phyloP scores from a whole-genome alignment of 1,140 invertebrate genomes.

The Sinonovacula constricta region DNA sequence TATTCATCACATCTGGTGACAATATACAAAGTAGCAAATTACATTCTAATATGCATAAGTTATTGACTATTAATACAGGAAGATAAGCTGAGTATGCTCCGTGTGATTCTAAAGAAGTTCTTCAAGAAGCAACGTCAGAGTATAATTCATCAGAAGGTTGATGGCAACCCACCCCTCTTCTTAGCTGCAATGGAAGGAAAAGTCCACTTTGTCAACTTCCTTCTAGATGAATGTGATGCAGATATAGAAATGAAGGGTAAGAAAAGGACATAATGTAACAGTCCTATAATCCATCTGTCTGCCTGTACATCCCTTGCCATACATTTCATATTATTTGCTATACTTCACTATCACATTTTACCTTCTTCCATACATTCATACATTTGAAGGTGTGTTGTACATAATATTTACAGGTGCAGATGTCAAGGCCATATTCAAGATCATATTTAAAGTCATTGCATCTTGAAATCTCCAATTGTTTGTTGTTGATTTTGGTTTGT shows the following conservation, averaged over 20 bases:
- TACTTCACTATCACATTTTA: slow-evolving; percentile 24
- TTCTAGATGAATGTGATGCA: slow-evolving; percentile 89
- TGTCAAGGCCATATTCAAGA: too few species aligned
- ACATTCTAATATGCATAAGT: background rate
- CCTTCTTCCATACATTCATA: background rate
- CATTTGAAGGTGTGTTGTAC: too few species aligned
- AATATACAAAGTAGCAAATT: background rate
- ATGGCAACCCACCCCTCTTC: slow-evolving; percentile 92
- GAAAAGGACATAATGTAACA: slow-evolving; percentile 63
- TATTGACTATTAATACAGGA: slow-evolving; percentile 54
- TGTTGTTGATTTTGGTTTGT: too few species aligned
- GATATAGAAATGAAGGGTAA: slow-evolving; percentile 90
- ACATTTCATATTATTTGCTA: slow-evolving; percentile 71
- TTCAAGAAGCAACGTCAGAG: slow-evolving; percentile 44
- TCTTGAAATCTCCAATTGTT: too few species aligned
- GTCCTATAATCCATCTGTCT: background rate
- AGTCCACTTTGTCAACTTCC: slow-evolving; percentile 92
- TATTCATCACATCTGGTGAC: too few species aligned
- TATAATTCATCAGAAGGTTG: slow-evolving; percentile 69
- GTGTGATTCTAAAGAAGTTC: slow-evolving; percentile 55
- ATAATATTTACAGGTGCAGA: too few species aligned
- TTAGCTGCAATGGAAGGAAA: slow-evolving; percentile 91
- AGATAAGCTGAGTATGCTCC: slow-evolving; percentile 59
- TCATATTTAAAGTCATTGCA: too few species aligned
- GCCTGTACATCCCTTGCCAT: background rate